A percentile compares a stretch with the other conserved stretches of the same genome.
These are phyloP conservation scores for Allolobophora icterica DNA, from an alignment of 2,888 invertebrate genomes.

Conservation along the genomic window DNA sequence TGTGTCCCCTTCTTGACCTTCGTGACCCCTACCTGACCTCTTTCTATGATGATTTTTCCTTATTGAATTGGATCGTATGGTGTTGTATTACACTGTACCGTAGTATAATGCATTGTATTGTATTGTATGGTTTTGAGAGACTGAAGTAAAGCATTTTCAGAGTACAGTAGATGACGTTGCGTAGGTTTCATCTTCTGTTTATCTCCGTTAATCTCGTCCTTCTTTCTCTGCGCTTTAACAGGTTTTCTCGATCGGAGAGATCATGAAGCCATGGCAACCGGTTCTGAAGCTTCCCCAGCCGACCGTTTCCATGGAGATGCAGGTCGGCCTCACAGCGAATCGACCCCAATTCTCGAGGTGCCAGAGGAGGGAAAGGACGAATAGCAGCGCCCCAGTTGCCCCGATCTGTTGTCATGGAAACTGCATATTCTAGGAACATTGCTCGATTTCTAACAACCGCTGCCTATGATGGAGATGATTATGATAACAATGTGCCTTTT, in stretches of 20 bases:
- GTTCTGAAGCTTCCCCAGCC: not conserved
- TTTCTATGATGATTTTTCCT: no score
- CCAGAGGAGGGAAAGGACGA: constrained; percentile 35
- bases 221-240: not conserved
- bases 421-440: no score
- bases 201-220: constrained; percentile 24
- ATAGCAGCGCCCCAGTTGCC: not conserved
- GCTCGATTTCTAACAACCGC: not conserved
- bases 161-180: not conserved
- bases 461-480: not conserved
- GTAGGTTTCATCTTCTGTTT: constrained; percentile 28
- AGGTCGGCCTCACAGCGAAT: constrained; percentile 28
- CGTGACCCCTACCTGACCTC: no score
- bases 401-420: no score
- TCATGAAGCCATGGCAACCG: constrained; percentile 5
- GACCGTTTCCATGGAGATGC: not conserved
- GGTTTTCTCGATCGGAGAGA: not conserved
- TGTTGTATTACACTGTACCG: no score
- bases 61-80: no score
- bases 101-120: not conserved
- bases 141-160: not conserved
- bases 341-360: constrained; percentile 33
- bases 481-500: not conserved
- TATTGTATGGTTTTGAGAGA: not conserved
- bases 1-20: no score